Conservation (phyloP, 2,113 vertebrate species). For the Mus pahari region DNA sequence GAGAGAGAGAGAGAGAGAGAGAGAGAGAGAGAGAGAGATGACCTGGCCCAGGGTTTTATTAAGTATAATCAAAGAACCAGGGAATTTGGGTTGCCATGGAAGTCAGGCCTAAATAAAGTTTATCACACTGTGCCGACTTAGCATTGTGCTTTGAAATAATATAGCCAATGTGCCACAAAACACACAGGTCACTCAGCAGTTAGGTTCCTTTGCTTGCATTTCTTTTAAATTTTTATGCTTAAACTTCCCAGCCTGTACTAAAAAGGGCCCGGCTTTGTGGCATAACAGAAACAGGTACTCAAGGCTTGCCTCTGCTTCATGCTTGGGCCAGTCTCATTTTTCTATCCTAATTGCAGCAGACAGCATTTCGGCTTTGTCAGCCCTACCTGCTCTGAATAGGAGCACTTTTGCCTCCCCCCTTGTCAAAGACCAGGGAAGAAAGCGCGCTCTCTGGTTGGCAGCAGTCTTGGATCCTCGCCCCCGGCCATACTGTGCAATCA, state of each 20-base stretch:
- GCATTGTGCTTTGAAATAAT: slow-evolving; percentile 36
- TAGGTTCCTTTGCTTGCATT: slow-evolving; percentile 49
- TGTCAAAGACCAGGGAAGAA: slow-evolving; percentile 80
- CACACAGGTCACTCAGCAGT: neutral
- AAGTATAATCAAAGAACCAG: slow-evolving; percentile 60
- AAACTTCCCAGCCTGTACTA: neutral
- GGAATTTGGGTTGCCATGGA: slow-evolving; percentile 72
- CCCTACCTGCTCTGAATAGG: slow-evolving; percentile 81
- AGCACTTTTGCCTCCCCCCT: slow-evolving; percentile 59
- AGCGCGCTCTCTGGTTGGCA: slow-evolving; percentile 89
- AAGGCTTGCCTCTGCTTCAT: slow-evolving; percentile 17
- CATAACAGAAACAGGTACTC: slow-evolving; percentile 68
- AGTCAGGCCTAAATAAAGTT: slow-evolving; percentile 74
- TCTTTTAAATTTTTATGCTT: slow-evolving; percentile 58
- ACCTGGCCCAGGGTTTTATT: slow-evolving; percentile 27
- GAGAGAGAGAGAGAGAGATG: slow-evolving; percentile 60
- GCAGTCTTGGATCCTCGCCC: slow-evolving; percentile 90
- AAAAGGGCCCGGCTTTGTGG: neutral
- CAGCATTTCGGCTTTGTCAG: slow-evolving; percentile 75
- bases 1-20: slow-evolving; percentile 61
- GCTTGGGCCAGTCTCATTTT: slow-evolving; percentile 32
- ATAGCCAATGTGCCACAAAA: slow-evolving; percentile 15
- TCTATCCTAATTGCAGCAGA: slow-evolving; percentile 72
- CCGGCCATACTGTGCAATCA: slow-evolving; percentile 93
- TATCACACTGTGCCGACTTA: neutral